Percentiles rank a stretch among this genome's conserved stretches.
phyloP scores from a whole-genome alignment of 1,140 invertebrate genomes.

The Aphaenogaster rudis region DNA sequence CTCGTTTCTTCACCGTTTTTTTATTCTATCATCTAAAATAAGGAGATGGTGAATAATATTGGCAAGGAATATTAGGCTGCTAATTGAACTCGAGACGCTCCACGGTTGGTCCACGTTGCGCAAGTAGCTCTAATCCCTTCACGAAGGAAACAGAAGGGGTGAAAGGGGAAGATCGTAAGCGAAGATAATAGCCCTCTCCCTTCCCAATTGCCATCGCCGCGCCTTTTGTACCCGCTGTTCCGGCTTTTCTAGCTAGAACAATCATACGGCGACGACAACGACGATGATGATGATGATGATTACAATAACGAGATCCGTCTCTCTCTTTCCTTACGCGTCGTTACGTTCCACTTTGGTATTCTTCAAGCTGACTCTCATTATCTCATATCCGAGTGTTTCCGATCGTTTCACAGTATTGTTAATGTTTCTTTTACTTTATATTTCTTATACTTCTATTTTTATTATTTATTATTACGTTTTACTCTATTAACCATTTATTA shows the following conservation, averaged over 20 bases:
- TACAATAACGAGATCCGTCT: constrained; percentile 27
- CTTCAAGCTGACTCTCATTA: constrained; percentile 36
- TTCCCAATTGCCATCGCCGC: constrained; percentile 16
- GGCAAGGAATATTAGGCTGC: constrained; percentile 53
- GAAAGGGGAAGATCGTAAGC: constrained; percentile 17
- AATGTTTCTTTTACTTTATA: constrained; percentile 7
- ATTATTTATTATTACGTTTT: constrained; percentile 26
- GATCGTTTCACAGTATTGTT: constrained; percentile 16
- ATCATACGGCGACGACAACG: constrained; percentile 66
- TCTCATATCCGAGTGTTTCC: constrained; percentile 51
- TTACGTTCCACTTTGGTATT: constrained; percentile 22
- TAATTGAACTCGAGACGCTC: constrained; percentile 66
- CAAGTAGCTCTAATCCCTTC: constrained; percentile 67
- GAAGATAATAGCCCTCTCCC: constrained; percentile 79
- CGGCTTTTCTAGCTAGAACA: constrained; percentile 69
- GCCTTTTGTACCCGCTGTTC: constrained; percentile 69
- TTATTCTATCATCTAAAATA: neutral
- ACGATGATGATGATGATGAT: constrained; percentile 18
- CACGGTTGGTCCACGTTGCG: constrained; percentile 59
- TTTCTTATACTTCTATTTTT: neutral
- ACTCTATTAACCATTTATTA: neutral
- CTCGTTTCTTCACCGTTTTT: neutral
- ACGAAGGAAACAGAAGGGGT: constrained; percentile 35
- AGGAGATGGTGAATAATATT: constrained; percentile 53
- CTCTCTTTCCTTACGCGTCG: constrained; percentile 24